Evolutionary conservation across 2,113 vertebrate genomes (phyloP).

Genomic region (Arothron firmamentum): DNA sequence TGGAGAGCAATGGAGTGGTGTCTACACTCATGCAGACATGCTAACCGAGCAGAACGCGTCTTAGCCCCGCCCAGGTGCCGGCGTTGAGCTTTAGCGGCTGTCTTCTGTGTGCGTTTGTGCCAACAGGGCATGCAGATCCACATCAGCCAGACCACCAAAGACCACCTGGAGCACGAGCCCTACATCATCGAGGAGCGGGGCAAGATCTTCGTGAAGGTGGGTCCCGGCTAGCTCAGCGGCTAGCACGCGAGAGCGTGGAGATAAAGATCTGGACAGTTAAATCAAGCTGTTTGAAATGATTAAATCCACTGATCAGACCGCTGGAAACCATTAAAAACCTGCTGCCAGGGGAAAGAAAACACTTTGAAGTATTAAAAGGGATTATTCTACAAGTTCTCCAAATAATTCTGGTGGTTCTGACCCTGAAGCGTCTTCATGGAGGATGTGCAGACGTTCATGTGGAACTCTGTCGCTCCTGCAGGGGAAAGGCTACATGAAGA

Average conservation of each 20-base stretch:
- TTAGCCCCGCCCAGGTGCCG: not conserved
- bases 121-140: slow-evolving; percentile 78
- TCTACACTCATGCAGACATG: slow-evolving; percentile 18
- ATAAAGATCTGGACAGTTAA: too few relatives aligned
- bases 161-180: slow-evolving; percentile 75
- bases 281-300: too few relatives aligned
- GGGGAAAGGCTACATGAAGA: slow-evolving; percentile 79
- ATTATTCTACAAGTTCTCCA: too few relatives aligned
- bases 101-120: slow-evolving; percentile 32
- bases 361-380: too few relatives aligned
- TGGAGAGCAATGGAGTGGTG: slow-evolving; percentile 77
- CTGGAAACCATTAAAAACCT: too few relatives aligned
- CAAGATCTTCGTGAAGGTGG: slow-evolving; percentile 75
- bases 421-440: not conserved
- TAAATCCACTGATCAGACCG: too few relatives aligned
- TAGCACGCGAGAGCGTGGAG: too few relatives aligned
- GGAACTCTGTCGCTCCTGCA: slow-evolving; percentile 10
- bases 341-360: too few relatives aligned
- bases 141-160: slow-evolving; percentile 77
- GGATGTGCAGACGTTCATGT: not conserved
- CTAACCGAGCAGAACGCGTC: too few relatives aligned
- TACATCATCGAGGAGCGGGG: slow-evolving; percentile 74
- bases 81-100: slow-evolving; percentile 15
- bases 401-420: too few relatives aligned
- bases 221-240: not conserved